Conservation (phyloP, 2,888 invertebrate genomes). For the Megamerina dolium region DNA sequence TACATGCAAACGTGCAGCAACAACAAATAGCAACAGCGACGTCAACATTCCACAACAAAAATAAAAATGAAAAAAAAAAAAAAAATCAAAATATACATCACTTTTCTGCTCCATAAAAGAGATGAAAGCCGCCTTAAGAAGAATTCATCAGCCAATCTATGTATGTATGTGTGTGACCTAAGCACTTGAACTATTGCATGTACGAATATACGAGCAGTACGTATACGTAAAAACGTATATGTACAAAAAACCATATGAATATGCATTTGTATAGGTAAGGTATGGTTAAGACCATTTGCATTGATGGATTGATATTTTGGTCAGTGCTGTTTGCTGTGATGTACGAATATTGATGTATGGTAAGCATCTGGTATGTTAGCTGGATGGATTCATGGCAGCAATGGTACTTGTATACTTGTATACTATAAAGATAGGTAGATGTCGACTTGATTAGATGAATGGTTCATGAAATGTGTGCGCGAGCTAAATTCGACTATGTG, state of each 20-base stretch:
- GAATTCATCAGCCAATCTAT: neutral
- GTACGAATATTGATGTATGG: too few species aligned
- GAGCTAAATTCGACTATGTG: too few species aligned
- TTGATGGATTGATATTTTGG: constrained; percentile 37
- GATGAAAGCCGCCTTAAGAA: constrained; percentile 20
- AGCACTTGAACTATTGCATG: constrained; percentile 34
- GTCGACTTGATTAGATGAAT: too few species aligned
- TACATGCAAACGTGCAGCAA: neutral
- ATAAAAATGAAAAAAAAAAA: too few species aligned
- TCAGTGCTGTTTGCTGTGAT: too few species aligned
- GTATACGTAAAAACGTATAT: neutral
- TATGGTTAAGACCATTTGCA: too few species aligned
- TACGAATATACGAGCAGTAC: neutral
- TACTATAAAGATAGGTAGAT: too few species aligned
- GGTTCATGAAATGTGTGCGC: too few species aligned
- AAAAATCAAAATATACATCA: too few species aligned
- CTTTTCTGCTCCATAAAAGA: constrained; percentile 28
- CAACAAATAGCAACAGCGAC: constrained; percentile 10
- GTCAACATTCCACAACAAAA: constrained; percentile 34
- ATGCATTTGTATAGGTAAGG: constrained; percentile 25
- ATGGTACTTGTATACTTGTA: too few species aligned
- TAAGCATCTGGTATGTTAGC: too few species aligned
- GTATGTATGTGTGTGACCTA: constrained; percentile 26
- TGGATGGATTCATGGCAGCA: too few species aligned
- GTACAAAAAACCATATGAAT: neutral